These are phyloP conservation scores for Metaphire vulgaris DNA, from an alignment of 1,140 invertebrate genomes.

Conservation along the genomic window DNA sequence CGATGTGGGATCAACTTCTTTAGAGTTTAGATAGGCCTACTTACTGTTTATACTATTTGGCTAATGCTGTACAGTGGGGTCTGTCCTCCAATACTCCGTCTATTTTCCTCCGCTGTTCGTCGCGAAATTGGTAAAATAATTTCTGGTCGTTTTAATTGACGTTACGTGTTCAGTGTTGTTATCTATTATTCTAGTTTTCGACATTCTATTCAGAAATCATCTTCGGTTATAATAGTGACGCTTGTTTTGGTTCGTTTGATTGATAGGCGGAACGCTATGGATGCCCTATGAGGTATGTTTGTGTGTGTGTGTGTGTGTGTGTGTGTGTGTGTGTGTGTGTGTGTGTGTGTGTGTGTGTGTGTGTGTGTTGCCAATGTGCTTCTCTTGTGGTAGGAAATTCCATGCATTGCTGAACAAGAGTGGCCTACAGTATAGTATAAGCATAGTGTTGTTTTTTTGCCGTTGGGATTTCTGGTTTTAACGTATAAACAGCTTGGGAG, in stretches of 20 bases:
- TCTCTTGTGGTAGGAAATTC: no score
- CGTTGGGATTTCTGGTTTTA: no score
- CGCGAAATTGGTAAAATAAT: constrained; percentile 8
- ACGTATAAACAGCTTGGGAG: no score
- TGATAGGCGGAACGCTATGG: not conserved
- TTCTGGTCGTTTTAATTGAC: not conserved
- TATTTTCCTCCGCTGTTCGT: no score
- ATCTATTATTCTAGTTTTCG: not conserved
- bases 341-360: constrained; percentile 18
- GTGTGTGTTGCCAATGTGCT: not conserved
- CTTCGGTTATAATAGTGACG: not conserved
- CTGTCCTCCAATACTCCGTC: no score
- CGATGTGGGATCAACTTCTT: not conserved
- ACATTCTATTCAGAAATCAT: not conserved
- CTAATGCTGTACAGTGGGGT: not conserved
- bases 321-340: constrained; percentile 23
- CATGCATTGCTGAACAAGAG: no score
- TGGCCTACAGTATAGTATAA: no score
- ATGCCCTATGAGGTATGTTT: constrained; percentile 2
- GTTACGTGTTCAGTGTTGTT: not conserved
- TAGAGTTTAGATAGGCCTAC: not conserved
- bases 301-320: constrained; percentile 25
- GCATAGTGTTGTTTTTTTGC: no score
- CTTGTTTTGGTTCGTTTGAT: not conserved
- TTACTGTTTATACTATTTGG: not conserved